Conservation (phyloP, 2,888 invertebrate genomes). For the Dryobota labecula region DNA sequence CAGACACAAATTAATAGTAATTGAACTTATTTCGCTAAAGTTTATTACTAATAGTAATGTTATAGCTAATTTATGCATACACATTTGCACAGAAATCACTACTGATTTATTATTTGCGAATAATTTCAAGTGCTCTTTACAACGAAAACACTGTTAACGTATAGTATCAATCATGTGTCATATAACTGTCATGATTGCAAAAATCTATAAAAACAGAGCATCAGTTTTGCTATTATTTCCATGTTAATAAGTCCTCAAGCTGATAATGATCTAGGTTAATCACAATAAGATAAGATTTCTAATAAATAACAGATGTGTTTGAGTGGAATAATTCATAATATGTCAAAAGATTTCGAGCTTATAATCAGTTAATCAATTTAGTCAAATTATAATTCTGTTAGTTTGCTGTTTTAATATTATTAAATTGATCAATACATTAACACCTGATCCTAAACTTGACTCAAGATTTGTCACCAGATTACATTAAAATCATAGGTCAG, state of each 20-base stretch:
- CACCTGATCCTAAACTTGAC: neutral
- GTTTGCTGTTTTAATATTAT: neutral
- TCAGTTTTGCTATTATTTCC: conserved; percentile 1
- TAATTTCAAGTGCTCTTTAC: conserved; percentile 56
- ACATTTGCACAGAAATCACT: conserved; percentile 43
- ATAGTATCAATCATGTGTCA: conserved; percentile 36
- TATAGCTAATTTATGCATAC: conserved; percentile 37
- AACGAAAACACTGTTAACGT: conserved; percentile 6
- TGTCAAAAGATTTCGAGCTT: neutral
- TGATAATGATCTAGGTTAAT: conserved; percentile 42
- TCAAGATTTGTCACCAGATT: neutral
- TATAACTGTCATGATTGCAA: conserved; percentile 25
- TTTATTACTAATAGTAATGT: conserved; percentile 42
- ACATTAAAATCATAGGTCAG: conserved; percentile 3
- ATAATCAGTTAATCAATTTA: neutral
- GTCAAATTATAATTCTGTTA: neutral
- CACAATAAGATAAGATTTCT: conserved; percentile 15
- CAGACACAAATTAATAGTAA: conserved; percentile 27
- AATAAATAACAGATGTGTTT: conserved; percentile 10
- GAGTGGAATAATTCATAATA: neutral
- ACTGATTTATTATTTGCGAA: conserved; percentile 35
- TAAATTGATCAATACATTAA: neutral
- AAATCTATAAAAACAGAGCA: conserved; percentile 3
- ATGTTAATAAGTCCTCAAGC: neutral
- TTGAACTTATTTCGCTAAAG: conserved; percentile 38